Conservation (phyloP, 2,888 invertebrate genomes). For the Arenicola marina region DNA sequence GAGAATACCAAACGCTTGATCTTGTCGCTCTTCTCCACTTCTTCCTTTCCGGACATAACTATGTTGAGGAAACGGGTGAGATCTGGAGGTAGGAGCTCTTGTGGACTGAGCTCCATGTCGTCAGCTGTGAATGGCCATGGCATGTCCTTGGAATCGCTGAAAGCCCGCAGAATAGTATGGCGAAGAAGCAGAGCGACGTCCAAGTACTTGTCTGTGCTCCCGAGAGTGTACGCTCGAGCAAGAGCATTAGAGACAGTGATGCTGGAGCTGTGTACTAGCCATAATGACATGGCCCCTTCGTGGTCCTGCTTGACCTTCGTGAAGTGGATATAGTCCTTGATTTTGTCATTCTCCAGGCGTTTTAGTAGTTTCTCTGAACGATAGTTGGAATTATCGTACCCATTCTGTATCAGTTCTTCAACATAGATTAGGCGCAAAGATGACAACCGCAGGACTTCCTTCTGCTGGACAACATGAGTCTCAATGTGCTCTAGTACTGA, state of each 20-base stretch:
- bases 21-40: neutral
- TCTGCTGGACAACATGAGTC: constrained; percentile 1
- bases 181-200: constrained; percentile 12
- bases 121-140: constrained; percentile 12
- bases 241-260: neutral
- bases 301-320: neutral
- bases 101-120: neutral
- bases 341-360: neutral
- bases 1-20: constrained; percentile 3
- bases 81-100: constrained; percentile 1
- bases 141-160: constrained; percentile 3
- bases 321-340: constrained; percentile 1
- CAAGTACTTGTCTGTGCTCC: constrained; percentile 4
- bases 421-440: neutral
- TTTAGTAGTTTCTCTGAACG: constrained; percentile 5
- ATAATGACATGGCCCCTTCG: neutral
- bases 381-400: neutral
- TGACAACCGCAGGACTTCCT: neutral
- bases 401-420: neutral
- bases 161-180: constrained; percentile 11
- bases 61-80: neutral
- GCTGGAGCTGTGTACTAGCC: neutral
- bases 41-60: constrained; percentile 1
- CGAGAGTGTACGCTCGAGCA: neutral
- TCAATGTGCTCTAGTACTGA: neutral